Conservation (phyloP, 2,113 vertebrate species). For the Zosterops borbonicus region DNA sequence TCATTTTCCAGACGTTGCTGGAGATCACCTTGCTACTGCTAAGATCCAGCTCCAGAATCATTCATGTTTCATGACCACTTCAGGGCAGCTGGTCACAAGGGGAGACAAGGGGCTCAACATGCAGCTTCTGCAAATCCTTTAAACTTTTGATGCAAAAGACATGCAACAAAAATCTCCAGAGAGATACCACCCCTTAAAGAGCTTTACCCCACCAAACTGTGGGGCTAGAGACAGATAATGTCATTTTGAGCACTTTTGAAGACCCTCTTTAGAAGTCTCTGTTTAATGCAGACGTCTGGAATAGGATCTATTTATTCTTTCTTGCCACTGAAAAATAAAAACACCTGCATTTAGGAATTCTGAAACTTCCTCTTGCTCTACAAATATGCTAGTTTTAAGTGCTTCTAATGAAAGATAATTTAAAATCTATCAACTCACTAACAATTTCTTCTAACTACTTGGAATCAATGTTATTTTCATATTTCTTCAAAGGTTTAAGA, state of each 20-base stretch:
- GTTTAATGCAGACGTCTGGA: neutral
- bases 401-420: neutral
- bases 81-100: neutral
- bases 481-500: neutral
- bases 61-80: too few relatives aligned
- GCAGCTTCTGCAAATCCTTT: neutral
- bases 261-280: neutral
- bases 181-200: neutral
- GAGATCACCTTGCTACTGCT: neutral
- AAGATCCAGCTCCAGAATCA: neutral
- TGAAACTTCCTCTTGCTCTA: neutral
- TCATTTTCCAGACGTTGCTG: neutral
- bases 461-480: neutral
- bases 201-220: neutral
- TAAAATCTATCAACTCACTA: neutral
- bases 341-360: neutral
- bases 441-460: neutral
- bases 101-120: neutral
- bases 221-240: neutral
- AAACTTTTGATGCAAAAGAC: neutral
- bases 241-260: neutral
- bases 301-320: neutral
- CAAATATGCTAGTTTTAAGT: neutral
- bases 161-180: neutral
- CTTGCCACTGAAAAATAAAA: neutral